Base-by-base conservation (phyloP, 2,797 vertebrate species). In the Momotus momota region DNA sequence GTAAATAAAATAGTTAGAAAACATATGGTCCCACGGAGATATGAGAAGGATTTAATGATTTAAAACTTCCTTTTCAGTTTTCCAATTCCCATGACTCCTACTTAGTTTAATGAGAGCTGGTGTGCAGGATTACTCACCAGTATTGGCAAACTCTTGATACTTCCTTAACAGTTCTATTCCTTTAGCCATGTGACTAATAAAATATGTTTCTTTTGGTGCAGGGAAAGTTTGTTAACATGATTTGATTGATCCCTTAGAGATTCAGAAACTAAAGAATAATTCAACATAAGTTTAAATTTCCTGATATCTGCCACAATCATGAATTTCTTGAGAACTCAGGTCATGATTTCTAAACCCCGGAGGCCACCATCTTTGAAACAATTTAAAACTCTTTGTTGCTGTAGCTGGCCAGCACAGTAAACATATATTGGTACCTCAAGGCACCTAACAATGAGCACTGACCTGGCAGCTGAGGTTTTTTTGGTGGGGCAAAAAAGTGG, bases 11-110 rank as follows among this genome's bases (percentile, higher is more conserved):
- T 7, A 67, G 35, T 25, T 79, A 64, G n/a, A 83, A 75, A 55
- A 48, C 3, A 1, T 35, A 86, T 51, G 13, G 8, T 67, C 41
- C 81, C 12, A 12, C 17, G 65, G 61, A 89, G 72, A 55, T 58
- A 86, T 43, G 62, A 69, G 27, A 81, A 93, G 16, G 15, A 69
- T 88, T 83, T 91, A 86, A 88, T 60, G 62, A 79, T 77, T 86
- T 75, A 72, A 72, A 83, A 57, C 54, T 78, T 94, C 87, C 69
- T 75, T 96, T 81, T 26, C 22, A 88, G 40, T 78, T 85, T 86
- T 88, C 43, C 27, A 66, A 90, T 65, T 91, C 89, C 91, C 87
- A 83, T 1, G 21, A 57, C 81, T 86, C 83, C 85, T 65, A 71
- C n/a, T 94, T 65, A 83, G 58, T 54, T 91, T 85, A 93, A 58